Evolutionary conservation across 2,888 invertebrate species (phyloP).

Genomic region (Eurois occulta): DNA sequence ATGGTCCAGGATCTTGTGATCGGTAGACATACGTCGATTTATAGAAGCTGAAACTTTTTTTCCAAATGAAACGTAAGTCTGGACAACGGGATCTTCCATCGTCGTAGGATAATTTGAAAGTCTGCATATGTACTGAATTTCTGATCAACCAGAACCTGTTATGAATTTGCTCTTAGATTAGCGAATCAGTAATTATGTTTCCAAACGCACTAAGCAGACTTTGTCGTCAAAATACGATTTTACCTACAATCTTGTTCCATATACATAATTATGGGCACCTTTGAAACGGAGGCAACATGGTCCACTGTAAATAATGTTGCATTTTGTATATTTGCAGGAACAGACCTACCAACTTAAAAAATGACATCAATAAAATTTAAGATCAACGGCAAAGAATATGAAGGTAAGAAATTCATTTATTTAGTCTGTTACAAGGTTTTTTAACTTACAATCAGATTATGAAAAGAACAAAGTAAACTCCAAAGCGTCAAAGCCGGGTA

Average conservation of each 20-base stretch:
- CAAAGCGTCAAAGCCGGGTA: no score
- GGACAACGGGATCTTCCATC: no score
- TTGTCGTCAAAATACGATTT: not conserved
- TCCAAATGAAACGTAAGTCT: no score
- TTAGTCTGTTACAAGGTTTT: not conserved
- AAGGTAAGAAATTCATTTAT: slow-evolving; percentile 62
- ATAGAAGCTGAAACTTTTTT: no score
- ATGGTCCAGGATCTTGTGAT: no score
- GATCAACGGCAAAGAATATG: slow-evolving; percentile 71
- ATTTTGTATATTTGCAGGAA: slow-evolving; percentile 1
- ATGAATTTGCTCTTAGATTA: not conserved
- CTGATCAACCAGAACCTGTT: no score
- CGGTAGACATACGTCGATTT: no score
- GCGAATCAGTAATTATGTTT: not conserved
- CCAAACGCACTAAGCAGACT: not conserved
- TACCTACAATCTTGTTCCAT: not conserved
- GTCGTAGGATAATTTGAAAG: no score
- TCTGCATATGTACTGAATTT: no score
- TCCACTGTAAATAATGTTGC: not conserved
- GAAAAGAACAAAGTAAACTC: not conserved
- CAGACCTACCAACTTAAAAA: not conserved
- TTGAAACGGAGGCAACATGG: not conserved
- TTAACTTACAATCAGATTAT: not conserved
- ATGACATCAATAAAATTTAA: slow-evolving; percentile 61
- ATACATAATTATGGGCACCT: not conserved